These are phyloP conservation scores for Cheilosia impressa DNA, from an alignment of 2,888 invertebrate genomes.

Conservation along the genomic window DNA sequence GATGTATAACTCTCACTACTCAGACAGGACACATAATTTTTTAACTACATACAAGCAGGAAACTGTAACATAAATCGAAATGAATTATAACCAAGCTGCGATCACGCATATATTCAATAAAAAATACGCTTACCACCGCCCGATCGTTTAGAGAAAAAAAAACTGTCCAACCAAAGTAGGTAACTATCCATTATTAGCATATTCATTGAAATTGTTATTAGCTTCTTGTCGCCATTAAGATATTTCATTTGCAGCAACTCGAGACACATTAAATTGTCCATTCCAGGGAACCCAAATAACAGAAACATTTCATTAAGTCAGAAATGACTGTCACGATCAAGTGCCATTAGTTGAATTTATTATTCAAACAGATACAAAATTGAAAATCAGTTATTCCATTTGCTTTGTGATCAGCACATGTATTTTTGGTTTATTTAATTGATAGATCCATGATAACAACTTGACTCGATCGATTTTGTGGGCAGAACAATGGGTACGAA, in stretches of 20 bases:
- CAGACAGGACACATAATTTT: conserved; percentile 16
- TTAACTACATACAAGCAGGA: background rate
- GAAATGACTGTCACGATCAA: background rate
- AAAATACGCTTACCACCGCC: background rate
- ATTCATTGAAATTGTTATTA: conserved; percentile 26
- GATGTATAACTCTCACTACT: background rate
- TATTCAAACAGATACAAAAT: conserved; percentile 27
- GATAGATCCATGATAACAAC: conserved; percentile 3
- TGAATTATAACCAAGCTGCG: conserved; percentile 1
- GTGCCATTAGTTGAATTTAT: conserved; percentile 27
- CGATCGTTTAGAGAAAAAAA: background rate
- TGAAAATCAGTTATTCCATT: conserved; percentile 28
- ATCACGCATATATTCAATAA: background rate
- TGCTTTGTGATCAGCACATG: background rate
- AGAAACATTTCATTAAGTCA: conserved; percentile 35
- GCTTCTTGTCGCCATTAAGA: conserved; percentile 42
- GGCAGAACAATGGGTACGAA: background rate
- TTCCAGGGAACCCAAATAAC: conserved; percentile 10
- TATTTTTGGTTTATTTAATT: conserved; percentile 4
- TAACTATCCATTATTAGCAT: conserved; percentile 8
- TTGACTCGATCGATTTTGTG: conserved; percentile 2
- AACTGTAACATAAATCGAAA: conserved; percentile 2
- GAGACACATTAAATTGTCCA: conserved; percentile 19
- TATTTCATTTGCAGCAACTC: conserved; percentile 9
- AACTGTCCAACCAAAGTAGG: background rate